A percentile compares a stretch with the other conserved stretches of the same genome.
Evolutionary conservation across 2,797 vertebrate genomes (phyloP).

Genomic region (Scleropages formosus): DNA sequence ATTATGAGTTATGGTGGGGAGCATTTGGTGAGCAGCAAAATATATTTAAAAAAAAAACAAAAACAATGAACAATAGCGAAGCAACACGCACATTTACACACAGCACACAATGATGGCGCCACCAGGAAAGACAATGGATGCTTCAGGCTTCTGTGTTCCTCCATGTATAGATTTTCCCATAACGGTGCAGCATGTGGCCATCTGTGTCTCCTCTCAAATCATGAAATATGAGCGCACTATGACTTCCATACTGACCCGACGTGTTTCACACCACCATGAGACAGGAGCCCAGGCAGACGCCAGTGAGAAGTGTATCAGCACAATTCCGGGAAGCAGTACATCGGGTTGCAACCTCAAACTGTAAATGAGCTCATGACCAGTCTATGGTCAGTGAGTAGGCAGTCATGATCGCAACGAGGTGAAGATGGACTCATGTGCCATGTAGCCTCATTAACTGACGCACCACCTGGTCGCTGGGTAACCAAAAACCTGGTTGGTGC

Average conservation of each 20-base stretch:
- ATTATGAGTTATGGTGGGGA: no score
- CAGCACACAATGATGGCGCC: no score
- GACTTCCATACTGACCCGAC: background rate
- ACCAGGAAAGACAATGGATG: background rate
- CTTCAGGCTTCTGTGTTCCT: no score
- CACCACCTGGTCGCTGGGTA: background rate
- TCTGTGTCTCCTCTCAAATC: background rate
- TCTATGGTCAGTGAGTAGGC: background rate
- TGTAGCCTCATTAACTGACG: background rate
- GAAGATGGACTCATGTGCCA: no score
- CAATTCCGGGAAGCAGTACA: background rate
- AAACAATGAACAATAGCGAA: no score
- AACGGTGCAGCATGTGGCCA: background rate
- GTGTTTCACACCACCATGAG: background rate
- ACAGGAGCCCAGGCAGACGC: background rate
- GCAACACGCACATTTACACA: no score
- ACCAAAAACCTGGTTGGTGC: background rate
- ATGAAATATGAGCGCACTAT: background rate
- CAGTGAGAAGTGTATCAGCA: background rate
- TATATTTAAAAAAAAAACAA: no score
- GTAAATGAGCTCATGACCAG: background rate
- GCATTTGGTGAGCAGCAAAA: no score
- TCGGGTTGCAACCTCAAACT: background rate
- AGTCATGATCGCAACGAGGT: background rate
- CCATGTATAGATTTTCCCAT: background rate